Evolutionary conservation across 2,113 vertebrate species (phyloP), one percentile per base, ranked within the genome.

Genomic region (Cyprinodon brontotheroides): DNA sequence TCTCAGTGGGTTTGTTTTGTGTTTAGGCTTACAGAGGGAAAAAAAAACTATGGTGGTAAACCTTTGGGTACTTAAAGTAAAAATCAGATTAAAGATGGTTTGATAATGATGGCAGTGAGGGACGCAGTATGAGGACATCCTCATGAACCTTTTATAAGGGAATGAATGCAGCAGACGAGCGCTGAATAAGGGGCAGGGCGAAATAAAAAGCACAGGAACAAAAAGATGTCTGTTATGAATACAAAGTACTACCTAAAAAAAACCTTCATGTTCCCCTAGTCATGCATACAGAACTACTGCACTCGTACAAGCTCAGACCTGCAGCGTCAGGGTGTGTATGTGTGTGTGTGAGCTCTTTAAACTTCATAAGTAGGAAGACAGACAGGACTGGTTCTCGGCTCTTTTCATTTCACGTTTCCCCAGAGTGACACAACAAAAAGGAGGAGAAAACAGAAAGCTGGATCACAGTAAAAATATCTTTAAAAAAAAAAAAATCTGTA

Each of bases 221-320:
- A n/a, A n/a, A n/a, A n/a, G n/a, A n/a, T n/a, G n/a, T n/a, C n/a
- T n/a, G n/a, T n/a, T n/a, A n/a, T n/a, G n/a, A n/a, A n/a, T n/a
- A n/a, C n/a, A n/a, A n/a, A n/a, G n/a, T n/a, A n/a, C 77, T 80
- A 67, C 62, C 68, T 72, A 64, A 43, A 64, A 57, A 63, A 78
- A 72, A 64, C 61, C 60, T 77, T 79, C 48, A 61, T 65, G 40
- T 63, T 73, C 70, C 81, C 43, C 7, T 64, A 78, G 37, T 80
- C 70, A 59, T 63, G 61, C 61, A 68, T 15, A 37, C 57, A 43
- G 70, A 79, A 50, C 76, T 41, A 64, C 47, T 74, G 4, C 43
- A 13, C 65, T 1, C 43, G 50, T 2, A 75, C 89, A 89, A 65
- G 91, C 89, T 80, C 8, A 65, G 74, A 88, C 89, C 64, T 91